phyloP scores from a whole-genome alignment of 2,888 invertebrate species.

The Drosophila birchii region DNA sequence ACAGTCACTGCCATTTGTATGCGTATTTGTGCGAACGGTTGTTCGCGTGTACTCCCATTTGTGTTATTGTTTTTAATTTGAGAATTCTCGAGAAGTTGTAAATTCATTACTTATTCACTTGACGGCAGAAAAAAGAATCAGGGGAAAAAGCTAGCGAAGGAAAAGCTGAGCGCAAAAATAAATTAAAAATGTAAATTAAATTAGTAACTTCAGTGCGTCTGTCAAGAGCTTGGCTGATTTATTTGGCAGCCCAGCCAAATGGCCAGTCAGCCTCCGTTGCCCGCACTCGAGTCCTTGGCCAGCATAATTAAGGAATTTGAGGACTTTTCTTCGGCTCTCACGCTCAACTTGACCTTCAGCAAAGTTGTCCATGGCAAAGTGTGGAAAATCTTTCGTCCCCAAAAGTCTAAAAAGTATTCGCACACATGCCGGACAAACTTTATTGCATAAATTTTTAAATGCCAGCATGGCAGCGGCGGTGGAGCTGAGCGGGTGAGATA shows the following conservation, averaged over 20 bases:
- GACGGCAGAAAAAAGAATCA: constrained; percentile 63
- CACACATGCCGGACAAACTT: constrained; percentile 55
- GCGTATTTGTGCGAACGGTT: constrained; percentile 17
- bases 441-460: constrained; percentile 80
- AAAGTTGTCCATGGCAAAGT: constrained; percentile 40
- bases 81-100: constrained; percentile 81
- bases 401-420: constrained; percentile 22
- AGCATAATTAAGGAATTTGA: constrained; percentile 58
- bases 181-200: constrained; percentile 83
- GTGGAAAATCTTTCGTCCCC: constrained; percentile 14
- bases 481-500: constrained; percentile 55
- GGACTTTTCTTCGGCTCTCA: constrained; percentile 28
- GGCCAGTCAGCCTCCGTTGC: constrained; percentile 20
- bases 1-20: constrained; percentile 34
- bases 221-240: constrained; percentile 79
- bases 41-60: constrained; percentile 55
- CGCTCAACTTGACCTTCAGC: constrained; percentile 72
- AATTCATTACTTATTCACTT: constrained; percentile 83
- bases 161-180: constrained; percentile 62
- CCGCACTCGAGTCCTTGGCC: background rate
- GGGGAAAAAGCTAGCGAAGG: constrained; percentile 25
- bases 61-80: constrained; percentile 82
- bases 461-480: constrained; percentile 40
- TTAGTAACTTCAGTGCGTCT: constrained; percentile 80
- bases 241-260: constrained; percentile 65